Evolutionary conservation across 2,113 vertebrate genomes (phyloP), one percentile per base, ranked within the genome.

Genomic region (Ameiurus melas): DNA sequence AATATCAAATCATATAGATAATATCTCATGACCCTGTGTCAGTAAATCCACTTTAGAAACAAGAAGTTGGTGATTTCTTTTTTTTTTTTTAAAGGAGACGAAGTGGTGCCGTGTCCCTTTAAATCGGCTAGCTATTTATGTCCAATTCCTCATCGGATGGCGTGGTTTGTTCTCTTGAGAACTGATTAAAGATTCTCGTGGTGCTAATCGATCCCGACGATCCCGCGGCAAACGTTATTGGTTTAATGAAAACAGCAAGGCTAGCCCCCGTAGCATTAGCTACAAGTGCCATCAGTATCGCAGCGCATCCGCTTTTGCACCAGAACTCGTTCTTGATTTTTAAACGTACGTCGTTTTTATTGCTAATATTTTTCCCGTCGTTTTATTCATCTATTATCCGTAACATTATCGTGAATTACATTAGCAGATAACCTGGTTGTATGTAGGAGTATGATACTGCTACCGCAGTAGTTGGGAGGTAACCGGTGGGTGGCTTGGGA

Each of bases 351-450:
- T 82, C 51, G 13, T 85, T 90, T 77, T 57, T 62, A 82, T 87
- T 13, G 55, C 66, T 78, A 84, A 79, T 85, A 1, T 43, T 25
- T 6, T 47, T 75, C 87, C 12, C 30, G 57, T 88, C 0, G 19
- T 85, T 85, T 75, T 25, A 82, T 81, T 88, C 70, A 33, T 84
- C 84, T 53, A 83, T 83, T 73, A 82, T 83, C n/a, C 33, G 86
- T 88, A 75, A 73, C n/a, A 33, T 70, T 19, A 73, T 71, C 58
- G 43, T 36, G 39, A 57, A 68, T 25, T 60, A 47, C 53, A 25
- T 82, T 68, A 83, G 60, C 39, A 75, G 64, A 75, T 88, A 53
- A 66, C 27, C 1, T 43, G 13, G 79, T 39, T 84, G 75, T 86
- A 85, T 78, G 87, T 85, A 85, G 66, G 22, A 51, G 68, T 83